A percentile compares a stretch with the other conserved stretches of the same genome.
phyloP scores from a whole-genome alignment of 2,797 vertebrate genomes.

The Enteromius paludinosus region DNA sequence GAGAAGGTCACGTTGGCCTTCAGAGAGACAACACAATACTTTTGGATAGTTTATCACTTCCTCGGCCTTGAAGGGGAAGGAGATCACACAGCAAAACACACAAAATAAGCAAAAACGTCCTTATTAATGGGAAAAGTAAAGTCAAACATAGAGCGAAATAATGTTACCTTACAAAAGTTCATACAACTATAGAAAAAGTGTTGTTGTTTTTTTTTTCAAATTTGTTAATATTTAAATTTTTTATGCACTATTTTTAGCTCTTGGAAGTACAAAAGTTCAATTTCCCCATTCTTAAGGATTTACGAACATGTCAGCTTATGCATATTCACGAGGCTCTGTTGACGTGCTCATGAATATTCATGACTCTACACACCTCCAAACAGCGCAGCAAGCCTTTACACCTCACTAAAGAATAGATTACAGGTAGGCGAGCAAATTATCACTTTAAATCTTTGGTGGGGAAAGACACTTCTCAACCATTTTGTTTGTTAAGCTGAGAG shows the following conservation, averaged over 20 bases:
- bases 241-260: background rate
- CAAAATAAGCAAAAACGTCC: background rate
- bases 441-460: background rate
- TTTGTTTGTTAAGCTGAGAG: background rate
- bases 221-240: background rate
- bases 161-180: too few relatives aligned
- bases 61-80: background rate
- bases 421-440: slow-evolving; percentile 18
- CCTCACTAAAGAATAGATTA: background rate
- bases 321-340: background rate
- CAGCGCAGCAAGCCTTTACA: background rate
- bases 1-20: slow-evolving; percentile 5
- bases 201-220: background rate
- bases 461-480: background rate
- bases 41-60: background rate
- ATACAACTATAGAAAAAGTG: background rate
- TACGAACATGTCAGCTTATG: background rate
- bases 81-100: background rate
- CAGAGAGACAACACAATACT: background rate
- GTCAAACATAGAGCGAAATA: background rate
- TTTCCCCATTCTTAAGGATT: background rate
- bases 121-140: background rate
- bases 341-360: background rate
- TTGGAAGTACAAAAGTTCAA: background rate
- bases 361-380: background rate